Evolutionary conservation across 2,113 vertebrate species (phyloP).

Genomic region (Naja naja): DNA sequence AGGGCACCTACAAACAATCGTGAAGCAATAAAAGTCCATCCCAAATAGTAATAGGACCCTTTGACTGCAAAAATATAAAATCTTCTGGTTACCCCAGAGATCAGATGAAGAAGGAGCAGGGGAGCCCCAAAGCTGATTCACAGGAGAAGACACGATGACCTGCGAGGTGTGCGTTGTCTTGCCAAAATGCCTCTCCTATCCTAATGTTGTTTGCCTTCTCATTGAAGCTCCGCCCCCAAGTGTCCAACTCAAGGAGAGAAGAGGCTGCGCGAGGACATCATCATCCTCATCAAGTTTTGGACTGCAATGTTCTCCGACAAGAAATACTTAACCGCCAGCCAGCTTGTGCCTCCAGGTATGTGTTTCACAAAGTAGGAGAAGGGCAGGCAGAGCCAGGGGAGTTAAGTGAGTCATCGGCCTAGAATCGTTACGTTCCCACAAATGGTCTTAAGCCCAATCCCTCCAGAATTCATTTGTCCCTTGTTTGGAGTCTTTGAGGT

Average conservation of each 20-base stretch:
- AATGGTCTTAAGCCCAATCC: background rate
- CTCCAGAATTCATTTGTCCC: too few species aligned
- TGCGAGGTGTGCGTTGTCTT: background rate
- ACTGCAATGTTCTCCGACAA: constrained; percentile 95
- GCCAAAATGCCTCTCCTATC: background rate
- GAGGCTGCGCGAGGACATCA: constrained; percentile 92
- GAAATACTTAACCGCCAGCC: constrained; percentile 91
- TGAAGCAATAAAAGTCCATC: background rate
- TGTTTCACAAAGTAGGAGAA: constrained; percentile 15
- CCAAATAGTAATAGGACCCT: background rate
- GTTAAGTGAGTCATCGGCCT: background rate
- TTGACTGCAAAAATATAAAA: background rate
- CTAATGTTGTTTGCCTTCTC: background rate
- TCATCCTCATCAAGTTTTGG: constrained; percentile 94
- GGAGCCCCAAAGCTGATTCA: background rate
- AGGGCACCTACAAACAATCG: background rate
- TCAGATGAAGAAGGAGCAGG: background rate
- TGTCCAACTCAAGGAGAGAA: constrained; percentile 93
- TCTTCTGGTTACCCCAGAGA: background rate
- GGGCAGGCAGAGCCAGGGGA: background rate
- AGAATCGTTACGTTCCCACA: background rate
- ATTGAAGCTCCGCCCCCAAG: constrained; percentile 79
- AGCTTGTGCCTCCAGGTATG: constrained; percentile 89
- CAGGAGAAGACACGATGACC: background rate
- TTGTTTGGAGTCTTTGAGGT: too few species aligned